Conservation (phyloP, 2,113 vertebrate genomes). For the Odontophorus gujanensis region DNA sequence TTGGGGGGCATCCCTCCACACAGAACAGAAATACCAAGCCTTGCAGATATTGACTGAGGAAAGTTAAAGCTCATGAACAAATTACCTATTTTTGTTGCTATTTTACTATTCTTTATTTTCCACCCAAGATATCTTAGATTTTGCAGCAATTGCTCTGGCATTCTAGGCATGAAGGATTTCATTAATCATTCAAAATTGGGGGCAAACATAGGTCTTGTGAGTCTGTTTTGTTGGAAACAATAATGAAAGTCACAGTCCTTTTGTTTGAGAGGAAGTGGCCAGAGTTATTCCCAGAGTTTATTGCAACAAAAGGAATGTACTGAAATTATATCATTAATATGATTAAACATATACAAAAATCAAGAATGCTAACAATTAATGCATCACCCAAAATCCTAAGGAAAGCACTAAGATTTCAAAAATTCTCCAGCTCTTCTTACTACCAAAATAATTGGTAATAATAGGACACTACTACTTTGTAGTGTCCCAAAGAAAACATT, state of each 20-base stretch:
- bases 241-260: background rate
- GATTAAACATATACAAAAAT: background rate
- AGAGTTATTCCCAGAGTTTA: background rate
- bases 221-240: background rate
- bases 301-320: background rate
- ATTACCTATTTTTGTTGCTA: background rate
- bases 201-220: background rate
- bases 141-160: background rate
- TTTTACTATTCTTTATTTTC: background rate
- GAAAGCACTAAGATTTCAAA: background rate
- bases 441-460: background rate
- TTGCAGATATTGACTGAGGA: background rate
- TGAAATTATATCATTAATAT: background rate
- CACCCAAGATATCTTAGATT: background rate
- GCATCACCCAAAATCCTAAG: background rate
- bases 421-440: background rate
- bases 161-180: background rate
- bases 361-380: background rate
- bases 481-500: background rate
- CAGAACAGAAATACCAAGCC: background rate
- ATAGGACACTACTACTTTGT: background rate
- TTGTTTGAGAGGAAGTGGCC: background rate
- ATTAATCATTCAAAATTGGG: background rate
- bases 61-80: background rate
- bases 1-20: background rate